Evolutionary conservation across 2,113 vertebrate species (phyloP).

Genomic region (Hyaena hyaena): DNA sequence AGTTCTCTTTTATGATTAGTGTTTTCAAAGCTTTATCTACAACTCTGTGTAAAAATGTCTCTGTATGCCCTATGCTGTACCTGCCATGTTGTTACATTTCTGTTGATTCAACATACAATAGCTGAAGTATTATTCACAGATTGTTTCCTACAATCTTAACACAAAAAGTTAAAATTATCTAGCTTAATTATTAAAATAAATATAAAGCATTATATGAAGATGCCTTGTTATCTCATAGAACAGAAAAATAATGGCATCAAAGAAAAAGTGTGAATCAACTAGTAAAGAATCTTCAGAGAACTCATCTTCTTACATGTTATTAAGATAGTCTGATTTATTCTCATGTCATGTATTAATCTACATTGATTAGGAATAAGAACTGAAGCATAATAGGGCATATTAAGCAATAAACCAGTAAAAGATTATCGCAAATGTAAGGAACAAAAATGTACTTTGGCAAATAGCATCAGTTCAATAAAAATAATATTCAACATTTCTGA

Average conservation of each 20-base stretch:
- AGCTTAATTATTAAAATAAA: slow-evolving; percentile 12
- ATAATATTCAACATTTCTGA: not conserved
- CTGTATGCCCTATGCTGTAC: not conserved
- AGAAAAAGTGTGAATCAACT: not conserved
- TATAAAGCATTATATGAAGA: not conserved
- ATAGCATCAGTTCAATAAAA: not conserved
- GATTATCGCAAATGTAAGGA: not conserved
- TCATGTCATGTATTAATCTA: not conserved
- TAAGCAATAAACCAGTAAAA: not conserved
- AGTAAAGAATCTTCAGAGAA: not conserved
- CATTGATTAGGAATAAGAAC: not conserved
- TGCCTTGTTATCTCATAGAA: not conserved
- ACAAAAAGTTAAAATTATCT: not conserved
- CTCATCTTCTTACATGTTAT: not conserved
- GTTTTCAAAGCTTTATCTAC: not conserved
- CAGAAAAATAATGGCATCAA: not conserved
- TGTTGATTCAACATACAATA: not conserved
- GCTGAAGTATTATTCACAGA: slow-evolving; percentile 12
- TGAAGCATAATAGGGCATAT: not conserved
- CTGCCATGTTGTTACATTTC: no score
- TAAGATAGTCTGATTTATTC: slow-evolving; percentile 10
- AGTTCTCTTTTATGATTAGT: not conserved
- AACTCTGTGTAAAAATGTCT: not conserved
- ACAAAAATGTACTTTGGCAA: not conserved
- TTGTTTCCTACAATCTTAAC: not conserved